A percentile compares a stretch with the other conserved stretches of the same genome.
phyloP scores from a whole-genome alignment of 2,113 vertebrate species.

The Danionella cerebrum region DNA sequence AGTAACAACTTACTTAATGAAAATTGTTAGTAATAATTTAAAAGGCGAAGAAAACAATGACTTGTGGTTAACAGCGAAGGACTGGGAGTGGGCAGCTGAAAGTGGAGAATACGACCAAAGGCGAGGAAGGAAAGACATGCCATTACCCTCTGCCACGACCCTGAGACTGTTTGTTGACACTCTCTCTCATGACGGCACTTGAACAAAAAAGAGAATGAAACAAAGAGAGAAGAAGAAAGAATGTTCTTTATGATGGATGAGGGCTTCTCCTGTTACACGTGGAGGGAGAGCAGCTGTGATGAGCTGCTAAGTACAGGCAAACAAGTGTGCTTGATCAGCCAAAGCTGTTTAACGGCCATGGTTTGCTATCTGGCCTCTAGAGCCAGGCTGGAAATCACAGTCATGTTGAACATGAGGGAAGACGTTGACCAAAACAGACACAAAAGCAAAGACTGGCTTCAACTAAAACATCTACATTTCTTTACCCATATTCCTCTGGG shows the following conservation, averaged over 20 bases:
- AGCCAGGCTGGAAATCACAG: slow-evolving; percentile 58
- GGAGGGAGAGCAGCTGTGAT: slow-evolving; percentile 83
- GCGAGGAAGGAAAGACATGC: slow-evolving; percentile 32
- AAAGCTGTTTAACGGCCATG: slow-evolving; percentile 34
- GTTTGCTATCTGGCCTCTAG: slow-evolving; percentile 27
- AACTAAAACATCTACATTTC: slow-evolving; percentile 59
- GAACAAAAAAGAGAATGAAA: slow-evolving; percentile 48
- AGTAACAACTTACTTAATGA: too few species aligned
- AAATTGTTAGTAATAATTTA: too few species aligned
- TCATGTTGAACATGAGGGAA: slow-evolving; percentile 66
- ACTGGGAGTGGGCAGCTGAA: not conserved
- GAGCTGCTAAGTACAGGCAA: slow-evolving; percentile 81
- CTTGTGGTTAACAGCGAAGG: not conserved
- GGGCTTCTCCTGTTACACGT: slow-evolving; percentile 75
- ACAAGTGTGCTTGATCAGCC: slow-evolving; percentile 73
- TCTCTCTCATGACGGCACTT: slow-evolving; percentile 63
- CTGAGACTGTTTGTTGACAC: slow-evolving; percentile 67
- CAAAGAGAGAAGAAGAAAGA: slow-evolving; percentile 38
- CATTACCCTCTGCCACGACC: slow-evolving; percentile 56
- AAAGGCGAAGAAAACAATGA: not conserved
- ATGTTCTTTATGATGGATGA: slow-evolving; percentile 69
- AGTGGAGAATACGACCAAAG: not conserved
- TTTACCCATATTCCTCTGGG: slow-evolving; percentile 52
- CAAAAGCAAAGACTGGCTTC: slow-evolving; percentile 65
- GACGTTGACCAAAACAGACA: slow-evolving; percentile 18